Evolutionary conservation across 2,113 vertebrate species (phyloP).

Genomic region (Hippocampus barbouri): DNA sequence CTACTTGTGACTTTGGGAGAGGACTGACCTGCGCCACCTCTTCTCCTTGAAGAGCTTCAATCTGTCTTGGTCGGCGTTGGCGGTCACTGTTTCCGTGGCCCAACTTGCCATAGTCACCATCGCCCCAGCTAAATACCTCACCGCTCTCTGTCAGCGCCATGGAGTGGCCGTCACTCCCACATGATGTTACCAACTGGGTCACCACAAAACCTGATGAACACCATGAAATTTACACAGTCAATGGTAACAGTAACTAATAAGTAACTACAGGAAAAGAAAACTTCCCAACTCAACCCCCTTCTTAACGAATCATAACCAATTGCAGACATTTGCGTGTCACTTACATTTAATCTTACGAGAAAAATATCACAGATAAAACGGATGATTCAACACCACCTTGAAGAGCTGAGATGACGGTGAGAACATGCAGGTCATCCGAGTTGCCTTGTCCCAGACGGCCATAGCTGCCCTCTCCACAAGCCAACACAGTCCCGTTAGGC

Average conservation of each 20-base stretch:
- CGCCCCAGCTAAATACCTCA: conserved; percentile 82
- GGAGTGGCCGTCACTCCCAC: conserved; percentile 78
- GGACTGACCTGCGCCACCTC: conserved; percentile 76
- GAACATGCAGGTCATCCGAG: conserved; percentile 77
- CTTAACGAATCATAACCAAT: not conserved
- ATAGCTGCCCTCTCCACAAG: conserved; percentile 78
- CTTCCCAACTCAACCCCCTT: not conserved
- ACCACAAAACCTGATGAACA: conserved; percentile 73
- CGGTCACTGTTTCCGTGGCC: conserved; percentile 80
- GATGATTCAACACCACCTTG: conserved; percentile 58
- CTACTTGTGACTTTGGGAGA: not conserved
- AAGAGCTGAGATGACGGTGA: conserved; percentile 76
- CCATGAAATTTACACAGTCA: not conserved
- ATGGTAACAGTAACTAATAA: not conserved
- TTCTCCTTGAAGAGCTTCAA: conserved; percentile 78
- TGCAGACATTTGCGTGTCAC: not conserved
- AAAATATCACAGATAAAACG: not conserved
- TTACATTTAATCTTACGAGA: not conserved
- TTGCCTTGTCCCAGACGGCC: conserved; percentile 78
- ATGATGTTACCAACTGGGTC: conserved; percentile 77
- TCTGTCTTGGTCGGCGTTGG: conserved; percentile 76
- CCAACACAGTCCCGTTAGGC: conserved; percentile 74
- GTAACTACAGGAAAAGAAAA: not conserved
- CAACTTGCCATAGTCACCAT: conserved; percentile 79
- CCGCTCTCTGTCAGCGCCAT: conserved; percentile 79